phyloP scores from a whole-genome alignment of 2,888 invertebrate genomes.

The Drosophila fungiperda region DNA sequence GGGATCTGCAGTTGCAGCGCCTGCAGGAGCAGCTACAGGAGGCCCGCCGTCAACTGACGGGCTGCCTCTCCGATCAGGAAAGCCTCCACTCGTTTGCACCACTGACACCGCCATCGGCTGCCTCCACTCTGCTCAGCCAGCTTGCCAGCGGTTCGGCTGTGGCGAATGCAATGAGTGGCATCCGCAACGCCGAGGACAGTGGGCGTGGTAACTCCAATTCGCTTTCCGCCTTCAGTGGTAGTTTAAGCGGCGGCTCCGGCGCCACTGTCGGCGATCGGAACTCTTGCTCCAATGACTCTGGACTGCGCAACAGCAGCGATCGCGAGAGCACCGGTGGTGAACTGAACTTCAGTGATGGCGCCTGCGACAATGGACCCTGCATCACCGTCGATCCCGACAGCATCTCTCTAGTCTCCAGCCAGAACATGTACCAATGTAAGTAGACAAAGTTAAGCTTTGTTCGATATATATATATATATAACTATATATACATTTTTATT shows the following conservation, averaged over 20 bases:
- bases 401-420: constrained; percentile 85
- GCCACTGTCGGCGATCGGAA: constrained; percentile 89
- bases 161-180: constrained; percentile 88
- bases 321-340: constrained; percentile 92
- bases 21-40: constrained; percentile 94
- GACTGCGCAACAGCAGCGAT: constrained; percentile 92
- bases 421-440: constrained; percentile 85
- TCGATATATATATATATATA: background rate
- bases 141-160: constrained; percentile 82
- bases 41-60: constrained; percentile 91
- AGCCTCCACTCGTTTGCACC: constrained; percentile 91
- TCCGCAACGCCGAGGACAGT: constrained; percentile 89
- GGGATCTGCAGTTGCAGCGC: constrained; percentile 94
- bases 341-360: constrained; percentile 90
- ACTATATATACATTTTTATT: background rate
- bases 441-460: constrained; percentile 21
- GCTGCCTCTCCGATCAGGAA: constrained; percentile 94
- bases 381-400: constrained; percentile 85
- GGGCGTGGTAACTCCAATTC: constrained; percentile 91
- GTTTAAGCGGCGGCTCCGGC: constrained; percentile 83
- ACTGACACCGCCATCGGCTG: constrained; percentile 87
- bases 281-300: constrained; percentile 94
- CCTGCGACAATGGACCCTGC: constrained; percentile 85
- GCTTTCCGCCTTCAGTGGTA: constrained; percentile 83
- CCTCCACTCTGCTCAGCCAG: constrained; percentile 86